These are phyloP conservation scores for Halcyon leucocephala DNA, from an alignment of 2,797 vertebrate genomes.

Conservation along the genomic window DNA sequence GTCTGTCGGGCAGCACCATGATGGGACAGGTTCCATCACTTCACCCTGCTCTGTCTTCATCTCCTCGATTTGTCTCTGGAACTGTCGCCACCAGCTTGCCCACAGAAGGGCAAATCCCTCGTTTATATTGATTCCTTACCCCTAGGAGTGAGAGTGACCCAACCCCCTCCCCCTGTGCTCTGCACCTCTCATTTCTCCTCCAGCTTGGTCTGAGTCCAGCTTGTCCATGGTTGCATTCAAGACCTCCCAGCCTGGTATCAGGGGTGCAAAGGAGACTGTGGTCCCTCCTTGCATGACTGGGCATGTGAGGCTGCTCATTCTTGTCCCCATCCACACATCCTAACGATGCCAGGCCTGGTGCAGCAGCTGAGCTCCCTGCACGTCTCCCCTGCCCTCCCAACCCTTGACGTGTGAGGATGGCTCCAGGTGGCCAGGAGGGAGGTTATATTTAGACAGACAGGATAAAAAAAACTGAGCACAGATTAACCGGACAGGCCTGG, in stretches of 20 bases:
- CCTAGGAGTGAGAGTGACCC: background rate
- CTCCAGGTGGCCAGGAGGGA: background rate
- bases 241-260: background rate
- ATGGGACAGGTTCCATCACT: background rate
- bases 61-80: background rate
- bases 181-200: background rate
- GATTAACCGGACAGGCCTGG: background rate
- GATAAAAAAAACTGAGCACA: conserved; percentile 26
- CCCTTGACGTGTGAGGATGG: fast-evolving
- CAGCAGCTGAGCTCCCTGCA: background rate
- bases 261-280: background rate
- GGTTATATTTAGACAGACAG: background rate
- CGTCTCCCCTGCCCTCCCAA: background rate
- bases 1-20: background rate
- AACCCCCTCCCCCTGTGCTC: background rate
- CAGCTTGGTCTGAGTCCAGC: background rate
- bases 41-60: background rate
- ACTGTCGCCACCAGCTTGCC: background rate
- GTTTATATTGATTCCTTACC: background rate
- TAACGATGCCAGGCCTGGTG: background rate
- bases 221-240: background rate
- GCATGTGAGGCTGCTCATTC: fast-evolving
- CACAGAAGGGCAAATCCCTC: background rate
- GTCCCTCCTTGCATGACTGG: fast-evolving
- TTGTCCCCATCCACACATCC: fast-evolving